Evolutionary conservation across 1,140 invertebrate species (phyloP), one percentile per base, ranked within the genome.

Genomic region (Tenebrio molitor): DNA sequence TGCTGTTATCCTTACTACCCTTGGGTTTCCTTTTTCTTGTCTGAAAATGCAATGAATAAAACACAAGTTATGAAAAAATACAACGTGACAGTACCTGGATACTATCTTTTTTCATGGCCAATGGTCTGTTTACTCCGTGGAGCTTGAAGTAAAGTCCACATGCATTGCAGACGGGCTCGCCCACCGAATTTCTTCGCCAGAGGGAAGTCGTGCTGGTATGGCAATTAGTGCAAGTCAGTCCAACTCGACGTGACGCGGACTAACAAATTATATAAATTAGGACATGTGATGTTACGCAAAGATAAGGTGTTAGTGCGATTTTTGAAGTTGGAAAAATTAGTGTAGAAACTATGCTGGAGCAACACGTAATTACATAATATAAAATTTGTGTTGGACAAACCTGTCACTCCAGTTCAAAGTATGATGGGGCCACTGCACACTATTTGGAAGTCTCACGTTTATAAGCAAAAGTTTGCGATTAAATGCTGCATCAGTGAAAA

Each of bases 21-120:
- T 95, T 95, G 0, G 94, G 93, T 83, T 97, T 97, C 36, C 97
- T 86, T 81, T 98, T 98, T 50, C 96, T 86, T 21, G 95, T 97
- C 88, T 96, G 88, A 86, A 86, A 68, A 67, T 14, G 12, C 14
- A 1, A 29, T 12, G 2, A 39, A n/a, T 39, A 39, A 12, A 39
- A 7, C n/a, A 33, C 29, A 33, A 33, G 10, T n/a, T 7, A 5
- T 39, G 2, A 39, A 39, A 39, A 39, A 39, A 7, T 39, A 12
- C 36, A 12, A 39, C n/a, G 2, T n/a, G 5, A 2, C 25, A 3
- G 8, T 80, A 90, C 89, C 86, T 93, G 92, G 79, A 99, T 98
- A 34, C 90, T 91, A 79, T 98, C 96, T 84, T 99, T 99, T 84
- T 97, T 97, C 97, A 99, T 98, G 5, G 95, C 89, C 39, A 93